phyloP scores from a whole-genome alignment of 2,888 invertebrate species.

The Ennomos fuscantarius region DNA sequence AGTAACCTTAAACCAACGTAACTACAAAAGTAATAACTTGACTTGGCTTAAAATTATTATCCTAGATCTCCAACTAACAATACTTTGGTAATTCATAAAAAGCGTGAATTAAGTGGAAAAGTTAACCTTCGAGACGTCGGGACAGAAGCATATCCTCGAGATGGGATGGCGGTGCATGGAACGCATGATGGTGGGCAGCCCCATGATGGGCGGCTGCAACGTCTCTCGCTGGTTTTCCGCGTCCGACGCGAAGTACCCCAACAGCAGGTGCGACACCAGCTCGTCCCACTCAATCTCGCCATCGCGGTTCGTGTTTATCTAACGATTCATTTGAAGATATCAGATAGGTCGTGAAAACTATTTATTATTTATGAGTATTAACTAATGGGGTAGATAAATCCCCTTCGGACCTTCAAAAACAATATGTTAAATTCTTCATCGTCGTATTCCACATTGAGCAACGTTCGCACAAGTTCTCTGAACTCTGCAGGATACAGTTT shows the following conservation, averaged over 20 bases:
- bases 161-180: slow-evolving; percentile 90
- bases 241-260: slow-evolving; percentile 89
- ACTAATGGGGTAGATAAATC: too few relatives aligned
- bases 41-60: too few relatives aligned
- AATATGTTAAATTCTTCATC: slow-evolving; percentile 86
- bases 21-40: too few relatives aligned
- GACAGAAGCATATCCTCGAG: slow-evolving; percentile 86
- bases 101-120: background rate
- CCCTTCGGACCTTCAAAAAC: slow-evolving; percentile 83
- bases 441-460: slow-evolving; percentile 79
- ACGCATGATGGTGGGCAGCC: slow-evolving; percentile 83
- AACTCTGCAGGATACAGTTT: slow-evolving; percentile 73
- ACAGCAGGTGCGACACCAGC: slow-evolving; percentile 90
- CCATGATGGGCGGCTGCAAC: slow-evolving; percentile 87
- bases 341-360: too few relatives aligned
- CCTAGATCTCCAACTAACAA: too few relatives aligned
- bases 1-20: too few relatives aligned
- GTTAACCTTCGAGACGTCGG: slow-evolving; percentile 82
- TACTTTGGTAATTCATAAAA: too few relatives aligned
- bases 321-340: background rate
- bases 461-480: slow-evolving; percentile 64
- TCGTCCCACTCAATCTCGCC: slow-evolving; percentile 90
- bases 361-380: too few relatives aligned
- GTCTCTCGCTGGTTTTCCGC: slow-evolving; percentile 86
- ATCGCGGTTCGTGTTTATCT: slow-evolving; percentile 86